Evolutionary conservation across 2,888 invertebrate genomes (phyloP).

Genomic region (Scelioninae gen. 1): DNA sequence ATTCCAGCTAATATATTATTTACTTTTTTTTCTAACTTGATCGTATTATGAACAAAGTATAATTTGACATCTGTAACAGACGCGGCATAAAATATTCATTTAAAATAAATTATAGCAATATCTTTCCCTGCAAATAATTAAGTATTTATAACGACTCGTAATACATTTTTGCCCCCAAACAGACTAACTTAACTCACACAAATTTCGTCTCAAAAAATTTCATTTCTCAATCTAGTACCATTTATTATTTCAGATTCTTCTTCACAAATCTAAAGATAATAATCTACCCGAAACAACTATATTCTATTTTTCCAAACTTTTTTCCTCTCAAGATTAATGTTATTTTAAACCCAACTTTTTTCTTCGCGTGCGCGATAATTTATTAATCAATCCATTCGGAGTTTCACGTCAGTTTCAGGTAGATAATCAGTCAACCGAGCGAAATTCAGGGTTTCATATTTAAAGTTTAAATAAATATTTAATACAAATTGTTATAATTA

Average conservation of each 20-base stretch:
- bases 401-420: neutral
- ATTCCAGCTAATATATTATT: no score
- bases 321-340: neutral
- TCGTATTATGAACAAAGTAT: no score
- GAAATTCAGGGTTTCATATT: no score
- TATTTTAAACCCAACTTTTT: slow-evolving; percentile 12
- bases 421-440: no score
- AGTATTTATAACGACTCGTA: slow-evolving; percentile 22
- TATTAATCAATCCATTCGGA: slow-evolving; percentile 28
- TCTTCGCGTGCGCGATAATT: slow-evolving; percentile 2
- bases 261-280: slow-evolving; percentile 24
- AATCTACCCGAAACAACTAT: slow-evolving; percentile 15
- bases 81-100: neutral
- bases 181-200: slow-evolving; percentile 2
- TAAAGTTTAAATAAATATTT: no score
- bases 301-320: slow-evolving; percentile 25
- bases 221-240: slow-evolving; percentile 27
- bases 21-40: no score
- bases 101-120: slow-evolving; percentile 14
- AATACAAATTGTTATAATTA: no score
- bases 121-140: slow-evolving; percentile 21
- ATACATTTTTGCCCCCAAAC: slow-evolving; percentile 2
- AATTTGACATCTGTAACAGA: no score
- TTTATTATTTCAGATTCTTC: neutral
- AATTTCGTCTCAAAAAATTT: slow-evolving; percentile 14